Evolutionary conservation across 2,113 vertebrate genomes (phyloP), one percentile per base, ranked within the genome.

Genomic region (Ptychochromis oligacanthus): DNA sequence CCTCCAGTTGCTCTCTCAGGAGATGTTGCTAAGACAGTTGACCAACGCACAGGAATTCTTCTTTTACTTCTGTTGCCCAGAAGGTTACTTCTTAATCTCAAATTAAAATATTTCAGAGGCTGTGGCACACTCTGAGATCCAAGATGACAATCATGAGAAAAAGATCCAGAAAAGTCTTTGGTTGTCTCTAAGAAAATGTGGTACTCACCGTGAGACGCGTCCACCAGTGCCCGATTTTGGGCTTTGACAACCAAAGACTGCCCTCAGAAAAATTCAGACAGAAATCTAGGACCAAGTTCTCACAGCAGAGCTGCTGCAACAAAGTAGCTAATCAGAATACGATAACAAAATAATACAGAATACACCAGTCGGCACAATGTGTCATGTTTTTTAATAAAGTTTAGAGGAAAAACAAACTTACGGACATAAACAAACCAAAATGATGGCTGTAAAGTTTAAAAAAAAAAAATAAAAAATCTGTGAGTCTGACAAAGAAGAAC

Each of bases 1-100:
- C 76, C 81, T 79, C n/a, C 18, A 6, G 64, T 54, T 79, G 67
- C 52, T 86, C 55, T n/a, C 28, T 76, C 14, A 17, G 75, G 58
- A 81, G 79, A 67, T 36, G 52, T 57, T 81, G 31, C 28, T 60
- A 52, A n/a, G 36, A 75, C 57, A 52, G 55, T 81, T 65, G 70
- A 34, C 28, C 34, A 67, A 14, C 72, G 5, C 55, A 9, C 7
- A 31, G 24, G 20, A 7, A 34, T 74, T 83, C 58, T 46, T 77
- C 20, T 80, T 74, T 18, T 80, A 72, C 20, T 80, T 74, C 20
- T 80, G 67, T 22, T 61, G 10, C 20, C 61, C 60, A 43, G 13
- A 52, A 14, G 4, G 28, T 17, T 64, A 4, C 1, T 28, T 12
- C 5, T 84, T 56, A 34, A 36, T 55, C 11, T 64, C 15, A 2